Evolutionary conservation across 30 jellyfish, hydroid and myxozoan genomes (phyloP), one percentile per base, ranked within the genome.

Genomic region (Aurelia aurita complex sp. Pacific): DNA sequence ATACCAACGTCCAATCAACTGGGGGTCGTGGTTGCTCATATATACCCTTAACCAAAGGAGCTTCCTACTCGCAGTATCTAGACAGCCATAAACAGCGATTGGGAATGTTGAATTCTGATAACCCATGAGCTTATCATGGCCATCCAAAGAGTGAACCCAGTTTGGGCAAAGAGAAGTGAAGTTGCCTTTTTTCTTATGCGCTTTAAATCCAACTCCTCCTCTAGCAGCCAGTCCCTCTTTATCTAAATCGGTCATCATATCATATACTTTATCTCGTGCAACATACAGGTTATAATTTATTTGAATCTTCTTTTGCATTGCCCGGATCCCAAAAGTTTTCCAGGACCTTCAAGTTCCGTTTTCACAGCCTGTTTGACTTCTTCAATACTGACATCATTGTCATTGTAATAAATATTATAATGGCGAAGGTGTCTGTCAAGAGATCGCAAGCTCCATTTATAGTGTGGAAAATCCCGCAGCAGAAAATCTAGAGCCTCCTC

Each of bases 301-400:
- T 38, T 83, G 74, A 4, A 84, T 18, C 50, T 84, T 73, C 62
- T 65, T 23, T 4, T 57, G 53, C 87, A 84, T 70, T 46, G 94
- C 94, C 12, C 94, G 55, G 82, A 84, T 18, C 94, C 88, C 18
- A 73, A 75, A 33, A 74, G 82, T 50, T 17, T 61, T 32, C 94
- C 94, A 38, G 94, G 94, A 8, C 94, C 88, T 18, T 42, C 82
- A 36, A 84, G 73, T 66, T 84, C 88, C 55, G 38, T 74, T 62
- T 18, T 55, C 12, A 86, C 90, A 5, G 79, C 85, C 2, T 52
- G 75, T 40, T 51, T 23, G 35, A 85, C 85, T 8, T 54, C 64
- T 2, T 66, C 85, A 11, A 86, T 6, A 10, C 85, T 29, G 10
- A 76, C 77, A 10, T 55, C 72, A 10, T 54, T 15, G 69, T 76